phyloP scores from a whole-genome alignment of 2,113 vertebrate genomes.

The Gasterosteus aculeatus region DNA sequence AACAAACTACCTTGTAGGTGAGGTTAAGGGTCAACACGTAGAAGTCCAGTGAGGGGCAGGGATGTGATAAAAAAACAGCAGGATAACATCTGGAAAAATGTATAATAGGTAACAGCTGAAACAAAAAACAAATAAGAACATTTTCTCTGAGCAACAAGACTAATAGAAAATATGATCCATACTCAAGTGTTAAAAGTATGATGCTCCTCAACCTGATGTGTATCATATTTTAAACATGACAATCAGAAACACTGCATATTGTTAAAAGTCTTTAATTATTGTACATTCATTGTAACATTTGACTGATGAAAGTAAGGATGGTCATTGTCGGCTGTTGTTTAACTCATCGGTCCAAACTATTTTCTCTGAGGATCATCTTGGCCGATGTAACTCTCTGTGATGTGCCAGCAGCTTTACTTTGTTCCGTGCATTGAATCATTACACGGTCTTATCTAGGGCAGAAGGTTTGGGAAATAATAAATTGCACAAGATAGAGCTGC shows the following conservation, averaged over 20 bases:
- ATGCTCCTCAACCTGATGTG: neutral
- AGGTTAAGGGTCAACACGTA: neutral
- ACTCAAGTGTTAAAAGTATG: neutral
- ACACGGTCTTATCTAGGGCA: constrained; percentile 28
- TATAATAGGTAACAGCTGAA: neutral
- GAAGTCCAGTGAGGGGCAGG: neutral
- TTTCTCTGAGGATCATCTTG: neutral
- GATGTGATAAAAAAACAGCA: neutral
- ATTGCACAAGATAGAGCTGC: constrained; percentile 19
- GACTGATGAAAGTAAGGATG: neutral
- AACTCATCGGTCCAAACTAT: neutral
- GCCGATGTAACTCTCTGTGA: neutral
- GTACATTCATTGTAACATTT: neutral
- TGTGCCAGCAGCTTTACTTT: constrained; percentile 26
- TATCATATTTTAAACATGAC: neutral
- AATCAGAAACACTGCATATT: neutral
- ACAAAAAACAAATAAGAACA: neutral
- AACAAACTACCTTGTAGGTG: neutral
- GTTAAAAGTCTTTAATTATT: neutral
- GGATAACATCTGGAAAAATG: neutral
- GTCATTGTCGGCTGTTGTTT: neutral
- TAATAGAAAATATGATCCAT: too few species aligned
- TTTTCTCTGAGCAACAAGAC: too few species aligned
- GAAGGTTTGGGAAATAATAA: constrained; percentile 39
- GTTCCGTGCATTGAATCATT: constrained; percentile 30